Conservation (phyloP, 2,113 vertebrate genomes). For the Carassius auratus region DNA sequence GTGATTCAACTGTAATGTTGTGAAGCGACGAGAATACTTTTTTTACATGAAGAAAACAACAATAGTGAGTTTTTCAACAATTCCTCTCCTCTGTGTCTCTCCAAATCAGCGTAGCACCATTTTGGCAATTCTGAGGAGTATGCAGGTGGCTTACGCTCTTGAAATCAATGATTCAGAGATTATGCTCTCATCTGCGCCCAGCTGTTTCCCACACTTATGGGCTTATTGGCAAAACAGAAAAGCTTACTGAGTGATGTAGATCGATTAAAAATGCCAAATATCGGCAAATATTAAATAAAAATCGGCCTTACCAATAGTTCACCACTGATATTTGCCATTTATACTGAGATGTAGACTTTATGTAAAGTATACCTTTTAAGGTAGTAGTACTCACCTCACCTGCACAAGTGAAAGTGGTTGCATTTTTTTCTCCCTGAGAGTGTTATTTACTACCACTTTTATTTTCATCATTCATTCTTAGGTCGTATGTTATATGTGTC, state of each 20-base stretch:
- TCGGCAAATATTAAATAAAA: too few species aligned
- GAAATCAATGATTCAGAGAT: not conserved
- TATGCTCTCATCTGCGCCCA: not conserved
- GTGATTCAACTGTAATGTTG: too few species aligned
- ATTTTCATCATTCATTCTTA: conserved; percentile 49
- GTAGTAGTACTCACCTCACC: not conserved
- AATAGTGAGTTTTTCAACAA: too few species aligned
- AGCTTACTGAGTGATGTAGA: too few species aligned
- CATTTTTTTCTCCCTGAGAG: not conserved
- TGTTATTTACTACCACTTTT: not conserved
- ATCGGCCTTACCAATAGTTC: not conserved
- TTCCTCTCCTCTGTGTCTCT: too few species aligned
- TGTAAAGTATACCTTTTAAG: not conserved
- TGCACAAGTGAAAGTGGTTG: not conserved
- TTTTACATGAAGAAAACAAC: too few species aligned
- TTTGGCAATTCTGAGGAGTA: too few species aligned
- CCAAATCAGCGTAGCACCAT: too few species aligned
- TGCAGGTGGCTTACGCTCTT: too few species aligned
- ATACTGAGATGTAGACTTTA: not conserved
- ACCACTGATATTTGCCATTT: not conserved
- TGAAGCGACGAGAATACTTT: too few species aligned
- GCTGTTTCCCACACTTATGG: not conserved
- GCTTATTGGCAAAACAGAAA: not conserved
- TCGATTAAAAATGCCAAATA: not conserved
- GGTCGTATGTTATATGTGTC: conserved; percentile 82